Evolutionary conservation across 1,140 invertebrate genomes (phyloP), one percentile per base, ranked within the genome.

Genomic region (Araneus ventricosus): DNA sequence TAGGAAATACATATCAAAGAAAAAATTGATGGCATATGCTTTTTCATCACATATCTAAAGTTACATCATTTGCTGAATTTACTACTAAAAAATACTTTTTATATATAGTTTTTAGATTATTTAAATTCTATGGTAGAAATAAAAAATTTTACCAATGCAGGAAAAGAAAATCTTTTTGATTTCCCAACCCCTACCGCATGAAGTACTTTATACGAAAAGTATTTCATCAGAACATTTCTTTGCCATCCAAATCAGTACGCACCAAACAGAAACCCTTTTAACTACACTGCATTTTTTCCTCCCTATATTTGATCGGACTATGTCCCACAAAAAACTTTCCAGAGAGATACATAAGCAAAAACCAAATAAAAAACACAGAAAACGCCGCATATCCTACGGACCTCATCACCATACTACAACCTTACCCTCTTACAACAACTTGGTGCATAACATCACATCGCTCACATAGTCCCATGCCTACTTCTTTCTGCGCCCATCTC

Each of bases 401-500:
- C 30, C 84, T 86, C 84, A 86, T 86, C 84, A 86, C 84, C 84
- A 86, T 86, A 86, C 7, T 86, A 86, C 84, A 86, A 86, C 84
- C 30, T 22, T 86, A 59, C 30, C 84, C 84, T 86, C 57, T 86
- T 86, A 86, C 84, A 61, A 24, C 52, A 52, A 84, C 80, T 84
- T 27, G 20, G 30, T 30, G 70, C 70, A 75, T 34, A 34, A 86
- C 84, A 86, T 86, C 52, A 59, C 84, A 61, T 86, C 57, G 20
- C 45, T 86, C 70, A 75, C 70, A 34, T 30, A 75, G n/a, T 30
- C 52, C 14, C 45, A 61, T 86, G 10, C 30, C 45, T 30, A 57
- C 84, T 34, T 86, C 27, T 86, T 85, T 57, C n/a, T 17, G 4
- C 10, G 20, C 8, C 80, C 22, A 14, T 75, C 30, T 17, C 70